Base-by-base conservation (phyloP, 2,797 vertebrate genomes). In the Hafferia zeledoni region DNA sequence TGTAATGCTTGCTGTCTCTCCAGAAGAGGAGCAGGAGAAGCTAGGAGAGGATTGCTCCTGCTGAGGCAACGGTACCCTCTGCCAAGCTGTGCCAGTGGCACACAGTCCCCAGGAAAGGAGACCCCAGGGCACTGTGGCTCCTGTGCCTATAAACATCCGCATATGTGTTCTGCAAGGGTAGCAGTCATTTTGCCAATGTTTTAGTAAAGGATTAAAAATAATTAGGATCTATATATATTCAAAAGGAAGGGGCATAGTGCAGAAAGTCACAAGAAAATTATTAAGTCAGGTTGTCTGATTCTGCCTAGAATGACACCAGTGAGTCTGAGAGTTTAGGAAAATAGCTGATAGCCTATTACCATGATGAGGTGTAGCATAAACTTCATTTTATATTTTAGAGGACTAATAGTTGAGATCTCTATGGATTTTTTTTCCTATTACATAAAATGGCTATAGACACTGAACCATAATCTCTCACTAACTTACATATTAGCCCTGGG, bases 401-500 rank as follows among this genome's bases (percentile, higher is more conserved):
- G 90, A 93, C 95, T 95, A 96, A 85, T 83, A 92, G 93, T 69
- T 23, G 49, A 95, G 75, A 75, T 93, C 96, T 83, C 95, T 94
- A 30, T 75, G 90, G 95, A 95, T 86, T 92, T 94, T 94, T 94
- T 93, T 94, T 89, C 88, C 64, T 88, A 74, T 96, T 97, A 84
- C 92, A 88, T 94, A 93, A 97, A 97, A 91, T 83, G 37, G 41
- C 91, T 95, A 46, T 89, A 86, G 96, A 96, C 96, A 69, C 88
- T 80, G 93, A 93, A 87, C 83, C 80, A 39, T 97, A 95, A 97
- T 97, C 96, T 96, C 85, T 95, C 64, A 22, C 90, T 94, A 97
- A 95, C 90, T 96, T 95, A 93, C 75, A 91, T 83, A 88, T 94
- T 97, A 96, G 96, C 97, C 95, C 91, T 89, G 84, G 96, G 97